Evolutionary conservation across 2,113 vertebrate species (phyloP).

Genomic region (Bambusicola thoracicus): DNA sequence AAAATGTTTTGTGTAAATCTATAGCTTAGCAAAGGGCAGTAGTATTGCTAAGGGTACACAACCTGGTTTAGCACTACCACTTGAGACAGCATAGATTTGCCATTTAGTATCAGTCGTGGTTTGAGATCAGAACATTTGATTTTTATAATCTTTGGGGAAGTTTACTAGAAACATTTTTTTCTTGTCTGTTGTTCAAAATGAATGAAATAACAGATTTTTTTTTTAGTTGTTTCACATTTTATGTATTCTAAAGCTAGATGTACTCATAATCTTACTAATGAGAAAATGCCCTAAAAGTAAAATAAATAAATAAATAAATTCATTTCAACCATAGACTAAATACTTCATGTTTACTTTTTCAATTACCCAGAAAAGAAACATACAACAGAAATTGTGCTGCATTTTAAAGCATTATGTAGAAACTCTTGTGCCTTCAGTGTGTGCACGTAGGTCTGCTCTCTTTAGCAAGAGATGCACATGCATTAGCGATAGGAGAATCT

Average conservation of each 20-base stretch:
- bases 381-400: neutral
- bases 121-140: neutral
- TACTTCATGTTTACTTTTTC: neutral
- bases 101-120: neutral
- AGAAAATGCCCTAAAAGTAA: neutral
- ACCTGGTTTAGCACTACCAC: neutral
- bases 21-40: neutral
- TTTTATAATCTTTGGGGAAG: neutral
- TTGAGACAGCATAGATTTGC: neutral
- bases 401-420: neutral
- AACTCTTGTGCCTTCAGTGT: neutral
- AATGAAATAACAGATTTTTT: neutral
- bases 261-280: neutral
- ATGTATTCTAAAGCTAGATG: neutral
- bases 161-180: neutral
- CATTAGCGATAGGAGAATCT: neutral
- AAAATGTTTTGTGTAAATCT: neutral
- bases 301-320: too few relatives aligned
- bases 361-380: neutral
- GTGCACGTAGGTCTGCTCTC: neutral
- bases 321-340: neutral
- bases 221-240: neutral
- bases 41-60: neutral
- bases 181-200: neutral
- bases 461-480: neutral